Evolutionary conservation across 2,888 invertebrate genomes (phyloP).

Genomic region (Drosophila ezoana): DNA sequence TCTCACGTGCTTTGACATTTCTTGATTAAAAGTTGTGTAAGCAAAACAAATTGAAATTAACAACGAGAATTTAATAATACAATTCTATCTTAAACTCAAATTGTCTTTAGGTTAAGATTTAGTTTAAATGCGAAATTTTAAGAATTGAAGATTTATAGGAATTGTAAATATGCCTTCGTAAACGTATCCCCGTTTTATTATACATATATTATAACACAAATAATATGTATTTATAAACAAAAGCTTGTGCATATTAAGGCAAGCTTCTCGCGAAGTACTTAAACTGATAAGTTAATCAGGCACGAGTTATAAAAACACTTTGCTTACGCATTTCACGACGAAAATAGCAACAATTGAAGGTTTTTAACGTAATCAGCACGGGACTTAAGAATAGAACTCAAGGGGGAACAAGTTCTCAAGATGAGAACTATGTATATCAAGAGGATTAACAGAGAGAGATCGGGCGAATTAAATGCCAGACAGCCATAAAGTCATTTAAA

Average conservation of each 20-base stretch:
- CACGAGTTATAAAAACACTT: neutral
- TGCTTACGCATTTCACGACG: conserved; percentile 10
- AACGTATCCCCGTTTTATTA: too few species aligned
- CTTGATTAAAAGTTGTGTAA: conserved; percentile 24
- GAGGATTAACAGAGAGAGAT: neutral
- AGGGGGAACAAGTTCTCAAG: neutral
- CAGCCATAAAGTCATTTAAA: conserved; percentile 2
- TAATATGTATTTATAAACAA: neutral
- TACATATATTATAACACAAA: too few species aligned
- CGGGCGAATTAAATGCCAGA: conserved; percentile 2
- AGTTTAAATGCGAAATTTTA: neutral
- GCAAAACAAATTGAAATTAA: neutral
- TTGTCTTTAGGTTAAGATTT: too few species aligned
- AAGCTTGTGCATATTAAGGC: neutral
- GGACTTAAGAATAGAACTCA: neutral
- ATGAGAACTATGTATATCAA: neutral
- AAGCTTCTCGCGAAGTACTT: too few species aligned
- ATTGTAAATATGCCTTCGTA: too few species aligned
- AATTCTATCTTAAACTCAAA: too few species aligned
- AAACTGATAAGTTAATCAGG: conserved; percentile 2
- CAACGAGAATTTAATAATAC: neutral
- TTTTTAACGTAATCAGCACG: too few species aligned
- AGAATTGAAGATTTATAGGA: neutral
- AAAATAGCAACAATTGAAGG: conserved; percentile 9
- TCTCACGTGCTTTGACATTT: conserved; percentile 31